Evolutionary conservation across 2,797 vertebrate species (phyloP), one percentile per base, ranked within the genome.

Genomic region (Enteromius anoplus): DNA sequence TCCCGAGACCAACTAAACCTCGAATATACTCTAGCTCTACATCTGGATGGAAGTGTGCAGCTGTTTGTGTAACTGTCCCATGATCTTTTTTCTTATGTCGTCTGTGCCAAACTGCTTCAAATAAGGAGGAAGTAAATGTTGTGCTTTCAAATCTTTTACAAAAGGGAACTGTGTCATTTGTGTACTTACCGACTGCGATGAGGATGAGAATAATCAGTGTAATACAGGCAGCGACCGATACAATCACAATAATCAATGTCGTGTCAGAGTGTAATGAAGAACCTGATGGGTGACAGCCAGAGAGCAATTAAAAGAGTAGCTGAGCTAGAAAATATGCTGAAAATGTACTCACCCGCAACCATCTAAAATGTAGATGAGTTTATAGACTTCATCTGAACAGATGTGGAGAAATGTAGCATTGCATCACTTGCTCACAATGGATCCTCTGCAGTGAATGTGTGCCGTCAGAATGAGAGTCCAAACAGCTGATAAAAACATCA

Each of bases 11-110:
- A 65, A 94, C 60, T 47, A 86, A 75, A 0, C 86, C 84, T 1
- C 90, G 89, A 23, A 94, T 89, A 4, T 92, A 88, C 65, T 87
- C 88, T 88, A 93, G 17, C 32, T 94, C 91, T 80, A 90, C 89
- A 78, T 92, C 91, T 87, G 90, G 90, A 4, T 86, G 42, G 42
- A 37, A 55, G 9, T 89, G 17, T 47, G 88, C 82, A 75, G 89
- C 85, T 0, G 47, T 80, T 51, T 92, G 78, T 3, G 87, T 83
- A 81, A 86, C 64, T 3, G 87, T 87, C 37, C 85, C 14, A 1
- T 0, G 55, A 53, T 73, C 37, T 15, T 62, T 81, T 84, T 91
- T 92, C 66, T 84, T 11, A 86, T 82, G 87, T 65, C 62, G 11
- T 45, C 70, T 88, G 2, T 86, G 82, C 86, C 91, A 92, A 42